Percentiles rank a stretch among this genome's conserved stretches.
Conservation (phyloP, 2,888 invertebrate genomes). For the Aporophyla lueneburgensis region DNA sequence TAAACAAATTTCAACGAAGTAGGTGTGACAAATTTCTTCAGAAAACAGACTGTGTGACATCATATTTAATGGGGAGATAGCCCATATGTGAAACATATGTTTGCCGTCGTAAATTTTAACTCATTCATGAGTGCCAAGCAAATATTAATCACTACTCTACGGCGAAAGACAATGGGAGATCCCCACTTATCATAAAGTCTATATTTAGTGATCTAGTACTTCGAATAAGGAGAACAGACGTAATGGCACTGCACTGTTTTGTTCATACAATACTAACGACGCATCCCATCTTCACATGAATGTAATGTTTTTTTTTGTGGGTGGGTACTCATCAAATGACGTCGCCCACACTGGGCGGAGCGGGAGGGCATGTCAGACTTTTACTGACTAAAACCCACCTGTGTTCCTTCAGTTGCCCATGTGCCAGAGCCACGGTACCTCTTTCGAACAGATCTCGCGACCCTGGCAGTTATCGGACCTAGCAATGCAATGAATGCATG, state of each 20-base stretch:
- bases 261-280: neutral
- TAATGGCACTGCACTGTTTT: neutral
- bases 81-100: constrained; percentile 42
- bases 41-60: constrained; percentile 4
- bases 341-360: too few species aligned
- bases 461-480: too few species aligned
- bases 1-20: neutral
- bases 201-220: neutral
- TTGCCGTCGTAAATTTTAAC: constrained; percentile 10
- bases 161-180: constrained; percentile 32
- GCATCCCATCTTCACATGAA: too few species aligned
- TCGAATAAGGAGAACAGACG: constrained; percentile 15
- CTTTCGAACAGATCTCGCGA: too few species aligned
- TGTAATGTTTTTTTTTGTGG: too few species aligned
- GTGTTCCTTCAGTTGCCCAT: too few species aligned
- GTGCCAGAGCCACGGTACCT: too few species aligned
- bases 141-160: constrained; percentile 36
- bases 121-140: constrained; percentile 13
- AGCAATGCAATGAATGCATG: too few species aligned
- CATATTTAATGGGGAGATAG: constrained; percentile 15
- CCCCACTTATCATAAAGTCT: constrained; percentile 19
- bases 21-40: constrained; percentile 16
- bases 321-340: too few species aligned
- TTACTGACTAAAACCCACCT: too few species aligned
- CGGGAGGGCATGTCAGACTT: too few species aligned